Evolutionary conservation across 2,888 invertebrate genomes (phyloP).

Genomic region (Ophion costatus): DNA sequence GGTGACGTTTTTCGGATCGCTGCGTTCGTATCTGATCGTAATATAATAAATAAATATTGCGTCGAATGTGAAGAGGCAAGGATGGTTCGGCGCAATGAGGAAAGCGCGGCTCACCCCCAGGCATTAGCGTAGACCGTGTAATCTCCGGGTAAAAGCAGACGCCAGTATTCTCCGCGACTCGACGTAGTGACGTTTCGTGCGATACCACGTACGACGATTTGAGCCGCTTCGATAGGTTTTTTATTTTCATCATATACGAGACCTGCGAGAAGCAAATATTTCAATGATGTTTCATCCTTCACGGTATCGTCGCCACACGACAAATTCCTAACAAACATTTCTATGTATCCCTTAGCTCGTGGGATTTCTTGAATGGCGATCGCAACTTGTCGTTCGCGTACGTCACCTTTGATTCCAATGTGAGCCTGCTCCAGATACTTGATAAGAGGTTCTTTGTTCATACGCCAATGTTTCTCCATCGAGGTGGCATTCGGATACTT

Average conservation of each 20-base stretch:
- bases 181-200: constrained; percentile 92
- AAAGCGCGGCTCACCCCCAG: constrained; percentile 87
- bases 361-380: not conserved
- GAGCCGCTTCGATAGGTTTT: constrained; percentile 89
- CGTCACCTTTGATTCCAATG: constrained; percentile 87
- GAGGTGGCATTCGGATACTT: constrained; percentile 92
- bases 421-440: constrained; percentile 93
- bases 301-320: too few species aligned
- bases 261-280: constrained; percentile 84
- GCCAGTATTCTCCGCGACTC: constrained; percentile 95
- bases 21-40: constrained; percentile 85
- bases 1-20: constrained; percentile 81
- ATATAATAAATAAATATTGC: not conserved
- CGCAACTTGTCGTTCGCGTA: not conserved
- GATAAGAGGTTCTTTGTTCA: constrained; percentile 94
- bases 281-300: not conserved
- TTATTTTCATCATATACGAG: constrained; percentile 87
- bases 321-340: not conserved
- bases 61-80: too few species aligned
- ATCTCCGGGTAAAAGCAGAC: constrained; percentile 94
- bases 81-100: not conserved
- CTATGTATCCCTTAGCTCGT: too few species aligned
- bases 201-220: constrained; percentile 90
- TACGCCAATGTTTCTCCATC: constrained; percentile 92
- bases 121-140: constrained; percentile 91